Evolutionary conservation across 2,797 vertebrate genomes (phyloP), one percentile per base, ranked within the genome.

Genomic region (Phataginus tricuspis): DNA sequence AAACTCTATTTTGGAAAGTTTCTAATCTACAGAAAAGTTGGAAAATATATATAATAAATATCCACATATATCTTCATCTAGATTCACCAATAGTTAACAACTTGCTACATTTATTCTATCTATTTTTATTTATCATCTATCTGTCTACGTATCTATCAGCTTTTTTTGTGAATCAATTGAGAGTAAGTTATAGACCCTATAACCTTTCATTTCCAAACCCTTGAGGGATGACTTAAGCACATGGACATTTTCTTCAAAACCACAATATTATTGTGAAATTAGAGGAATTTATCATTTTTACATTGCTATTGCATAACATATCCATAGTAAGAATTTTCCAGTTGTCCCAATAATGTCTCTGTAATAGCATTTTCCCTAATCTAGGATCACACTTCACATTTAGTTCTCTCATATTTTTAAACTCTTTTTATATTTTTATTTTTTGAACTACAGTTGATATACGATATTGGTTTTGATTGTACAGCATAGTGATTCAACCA

Each of bases 351-450:
- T 12, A 18, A 34, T 4, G 7, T 19, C 21, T 39, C 29, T 31
- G 49, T 3, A 49, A 29, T 10, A 27, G 4, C 23, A 0, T 75
- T 51, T 89, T 31, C 34, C 39, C 68, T 59, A 15, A 55, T 5
- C 8, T 3, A 10, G 6, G 12, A 12, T 57, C 57, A 12, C 42
- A 6, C 3, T 10, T 3, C 9, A 51, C 8, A 2, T 18, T 63
- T 21, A 27, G 2, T 61, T 57, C 25, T 57, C 29, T 45, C 0
- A 6, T 4, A 15, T 23, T 29, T 37, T 31, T 34, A 55, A n/a
- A 39, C 7, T 45, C 31, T 25, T 80, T 31, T 29, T 45, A 45
- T 45, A 45, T 9, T 45, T 45, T 45, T 45, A 45, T 10, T 45
- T 45, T 45, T 45, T 45, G 45, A 45, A 45, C 45, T 45, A 10